A percentile compares a stretch with the other conserved stretches of the same genome.
These are phyloP conservation scores for Pseudopleuronectes americanus DNA, from an alignment of 2,797 vertebrate genomes.

Conservation along the genomic window DNA sequence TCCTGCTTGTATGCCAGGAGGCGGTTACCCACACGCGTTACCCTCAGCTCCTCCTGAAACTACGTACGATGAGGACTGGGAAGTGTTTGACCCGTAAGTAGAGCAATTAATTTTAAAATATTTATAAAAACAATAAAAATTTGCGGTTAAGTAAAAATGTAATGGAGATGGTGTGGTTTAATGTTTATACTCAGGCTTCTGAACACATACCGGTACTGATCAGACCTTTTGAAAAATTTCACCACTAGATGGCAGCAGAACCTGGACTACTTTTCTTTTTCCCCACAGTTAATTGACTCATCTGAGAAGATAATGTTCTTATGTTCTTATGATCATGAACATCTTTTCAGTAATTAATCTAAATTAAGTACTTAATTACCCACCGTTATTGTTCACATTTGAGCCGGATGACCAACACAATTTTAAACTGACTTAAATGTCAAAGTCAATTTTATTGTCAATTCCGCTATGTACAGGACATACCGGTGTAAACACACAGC, in stretches of 20 bases:
- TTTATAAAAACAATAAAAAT: too few species aligned
- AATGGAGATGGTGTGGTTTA: too few species aligned
- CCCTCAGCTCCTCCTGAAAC: slow-evolving; percentile 90
- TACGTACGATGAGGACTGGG: slow-evolving; percentile 99
- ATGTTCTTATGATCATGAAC: too few species aligned
- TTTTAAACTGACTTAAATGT: neutral
- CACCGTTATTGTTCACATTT: neutral
- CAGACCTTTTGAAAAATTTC: neutral
- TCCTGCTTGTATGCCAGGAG: slow-evolving; percentile 89
- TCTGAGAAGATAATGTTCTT: too few species aligned
- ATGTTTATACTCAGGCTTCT: too few species aligned
- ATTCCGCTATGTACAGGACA: too few species aligned
- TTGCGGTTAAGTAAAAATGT: too few species aligned
- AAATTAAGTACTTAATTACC: neutral
- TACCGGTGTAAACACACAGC: too few species aligned
- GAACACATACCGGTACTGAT: too few species aligned
- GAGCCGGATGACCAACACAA: neutral
- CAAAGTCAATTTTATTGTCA: too few species aligned
- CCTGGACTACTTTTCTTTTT: neutral
- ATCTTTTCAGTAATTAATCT: too few species aligned
- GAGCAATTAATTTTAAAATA: neutral
- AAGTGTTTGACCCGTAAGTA: slow-evolving; percentile 99
- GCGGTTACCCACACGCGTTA: slow-evolving; percentile 85
- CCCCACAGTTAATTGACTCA: too few species aligned
- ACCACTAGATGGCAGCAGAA: slow-evolving; percentile 61